These are phyloP conservation scores for Salvelinus alpinus DNA, from an alignment of 2,113 vertebrate genomes.

Conservation along the genomic window DNA sequence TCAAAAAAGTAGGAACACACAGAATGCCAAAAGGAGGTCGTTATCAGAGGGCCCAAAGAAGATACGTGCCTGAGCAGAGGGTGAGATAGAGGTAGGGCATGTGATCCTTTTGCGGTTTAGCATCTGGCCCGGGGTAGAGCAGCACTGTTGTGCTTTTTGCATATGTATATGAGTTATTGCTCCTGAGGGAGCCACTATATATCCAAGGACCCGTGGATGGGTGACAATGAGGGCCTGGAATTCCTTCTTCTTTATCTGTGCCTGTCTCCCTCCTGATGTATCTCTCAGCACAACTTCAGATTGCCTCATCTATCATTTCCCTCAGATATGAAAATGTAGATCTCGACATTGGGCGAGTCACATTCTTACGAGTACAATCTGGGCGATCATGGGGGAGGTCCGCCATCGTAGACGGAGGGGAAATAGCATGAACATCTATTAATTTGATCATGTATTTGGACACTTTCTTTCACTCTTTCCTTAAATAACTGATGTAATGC, in stretches of 20 bases:
- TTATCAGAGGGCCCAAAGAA: too few relatives aligned
- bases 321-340: conserved; percentile 71
- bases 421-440: neutral
- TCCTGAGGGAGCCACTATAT: conserved; percentile 63
- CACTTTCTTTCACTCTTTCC: neutral
- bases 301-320: conserved; percentile 79
- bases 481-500: conserved; percentile 15
- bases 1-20: too few relatives aligned
- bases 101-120: conserved; percentile 39
- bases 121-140: conserved; percentile 50
- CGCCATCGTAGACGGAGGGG: conserved; percentile 1
- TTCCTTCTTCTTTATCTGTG: conserved; percentile 63
- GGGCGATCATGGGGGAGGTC: conserved; percentile 57
- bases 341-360: conserved; percentile 56
- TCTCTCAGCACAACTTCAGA: conserved; percentile 73
- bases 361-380: conserved; percentile 65
- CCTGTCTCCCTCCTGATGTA: conserved; percentile 75
- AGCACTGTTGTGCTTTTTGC: conserved; percentile 58
- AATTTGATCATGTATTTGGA: neutral
- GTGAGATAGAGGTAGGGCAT: neutral
- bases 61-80: neutral
- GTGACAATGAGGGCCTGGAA: conserved; percentile 53
- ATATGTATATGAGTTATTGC: conserved; percentile 73
- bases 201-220: conserved; percentile 48
- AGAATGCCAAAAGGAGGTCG: too few relatives aligned